These are phyloP conservation scores for Charina bottae DNA, from an alignment of 2,113 vertebrate genomes.

Conservation along the genomic window DNA sequence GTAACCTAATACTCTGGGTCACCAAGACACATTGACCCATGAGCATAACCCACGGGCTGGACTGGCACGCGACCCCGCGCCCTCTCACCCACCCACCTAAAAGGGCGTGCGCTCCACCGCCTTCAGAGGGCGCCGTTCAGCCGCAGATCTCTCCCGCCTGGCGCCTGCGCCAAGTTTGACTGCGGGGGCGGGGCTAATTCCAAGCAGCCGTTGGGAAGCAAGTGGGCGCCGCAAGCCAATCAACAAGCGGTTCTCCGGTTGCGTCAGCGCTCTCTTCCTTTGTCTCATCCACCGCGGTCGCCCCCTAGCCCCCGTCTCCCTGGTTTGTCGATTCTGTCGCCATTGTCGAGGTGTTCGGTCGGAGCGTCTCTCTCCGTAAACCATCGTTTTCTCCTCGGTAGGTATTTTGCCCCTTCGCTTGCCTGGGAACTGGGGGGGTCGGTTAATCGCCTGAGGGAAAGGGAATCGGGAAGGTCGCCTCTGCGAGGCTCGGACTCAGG, in stretches of 20 bases:
- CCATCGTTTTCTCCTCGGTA: neutral
- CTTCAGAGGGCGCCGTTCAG: too few relatives aligned
- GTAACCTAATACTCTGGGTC: neutral
- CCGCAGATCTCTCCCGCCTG: too few relatives aligned
- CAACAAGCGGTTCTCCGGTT: neutral
- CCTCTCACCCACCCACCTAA: neutral
- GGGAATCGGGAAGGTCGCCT: neutral
- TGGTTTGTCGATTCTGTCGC: neutral
- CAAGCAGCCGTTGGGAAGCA: neutral
- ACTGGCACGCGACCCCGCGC: neutral
- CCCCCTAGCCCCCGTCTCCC: neutral
- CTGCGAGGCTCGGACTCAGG: neutral
- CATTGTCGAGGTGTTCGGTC: neutral
- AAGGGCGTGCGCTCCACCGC: too few relatives aligned
- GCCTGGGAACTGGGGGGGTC: neutral
- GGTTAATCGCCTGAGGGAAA: neutral
- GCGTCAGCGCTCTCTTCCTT: neutral
- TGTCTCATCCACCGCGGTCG: neutral
- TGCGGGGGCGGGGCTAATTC: neutral
- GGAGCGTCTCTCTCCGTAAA: neutral
- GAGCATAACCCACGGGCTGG: neutral
- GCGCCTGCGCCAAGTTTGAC: constrained; percentile 11
- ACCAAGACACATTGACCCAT: neutral
- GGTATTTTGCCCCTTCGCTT: neutral
- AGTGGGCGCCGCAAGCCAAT: neutral